These are phyloP conservation scores for Anguilla japonica DNA, from an alignment of 2,113 vertebrate genomes.

Conservation along the genomic window DNA sequence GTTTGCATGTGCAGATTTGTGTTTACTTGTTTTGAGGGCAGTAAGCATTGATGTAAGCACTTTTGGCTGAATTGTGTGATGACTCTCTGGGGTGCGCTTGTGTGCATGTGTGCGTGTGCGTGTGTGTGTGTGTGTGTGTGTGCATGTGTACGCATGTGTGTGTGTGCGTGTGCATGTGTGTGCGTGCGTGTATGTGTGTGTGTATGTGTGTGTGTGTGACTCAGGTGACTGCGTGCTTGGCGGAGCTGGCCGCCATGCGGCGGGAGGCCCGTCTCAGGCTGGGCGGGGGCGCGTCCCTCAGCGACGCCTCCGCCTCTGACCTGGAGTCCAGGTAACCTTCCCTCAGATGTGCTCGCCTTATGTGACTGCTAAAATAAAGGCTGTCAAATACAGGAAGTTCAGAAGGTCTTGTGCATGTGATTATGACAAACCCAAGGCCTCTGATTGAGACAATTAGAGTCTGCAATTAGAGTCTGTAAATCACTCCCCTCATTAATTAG, in stretches of 20 bases:
- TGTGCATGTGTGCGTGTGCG: background rate
- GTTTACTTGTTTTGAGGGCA: background rate
- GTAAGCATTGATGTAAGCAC: background rate
- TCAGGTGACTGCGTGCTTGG: conserved; percentile 60
- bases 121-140: too few species aligned
- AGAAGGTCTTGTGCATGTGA: too few species aligned
- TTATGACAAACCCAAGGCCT: too few species aligned
- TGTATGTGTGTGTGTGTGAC: background rate
- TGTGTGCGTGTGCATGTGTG: background rate
- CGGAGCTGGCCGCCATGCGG: conserved; percentile 66
- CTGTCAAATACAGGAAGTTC: too few species aligned
- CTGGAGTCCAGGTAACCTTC: conserved; percentile 82
- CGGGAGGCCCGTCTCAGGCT: conserved; percentile 64
- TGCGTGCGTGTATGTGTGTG: conserved; percentile 10
- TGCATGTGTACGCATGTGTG: background rate
- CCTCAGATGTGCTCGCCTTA: background rate
- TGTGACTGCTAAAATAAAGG: background rate
- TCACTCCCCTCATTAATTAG: background rate
- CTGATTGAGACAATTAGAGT: too few species aligned
- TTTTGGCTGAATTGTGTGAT: background rate
- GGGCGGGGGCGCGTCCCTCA: conserved; percentile 59
- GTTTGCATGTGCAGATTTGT: background rate
- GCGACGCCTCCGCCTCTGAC: conserved; percentile 73
- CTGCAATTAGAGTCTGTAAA: background rate
- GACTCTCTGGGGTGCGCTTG: background rate